Conservation (phyloP, 2,797 vertebrate species). For the Crocodylus rhombifer region DNA sequence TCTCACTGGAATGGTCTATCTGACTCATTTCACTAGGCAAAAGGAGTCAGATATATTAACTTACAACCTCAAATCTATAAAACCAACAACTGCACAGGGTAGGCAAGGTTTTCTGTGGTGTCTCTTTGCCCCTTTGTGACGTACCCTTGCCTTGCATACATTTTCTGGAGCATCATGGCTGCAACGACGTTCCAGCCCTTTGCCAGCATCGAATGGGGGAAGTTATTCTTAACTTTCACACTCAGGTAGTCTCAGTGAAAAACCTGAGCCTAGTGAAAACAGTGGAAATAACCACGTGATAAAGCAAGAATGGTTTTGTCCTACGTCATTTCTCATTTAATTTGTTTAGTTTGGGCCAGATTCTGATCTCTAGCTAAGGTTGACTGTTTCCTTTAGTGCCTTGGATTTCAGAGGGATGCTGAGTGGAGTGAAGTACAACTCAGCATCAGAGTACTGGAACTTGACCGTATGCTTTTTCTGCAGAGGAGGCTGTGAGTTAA, state of each 20-base stretch:
- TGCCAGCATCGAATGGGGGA: background rate
- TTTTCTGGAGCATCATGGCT: too few relatives aligned
- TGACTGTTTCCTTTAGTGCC: background rate
- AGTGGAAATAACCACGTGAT: background rate
- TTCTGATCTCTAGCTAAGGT: conserved; percentile 6
- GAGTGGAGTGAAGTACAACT: background rate
- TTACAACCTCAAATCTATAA: background rate
- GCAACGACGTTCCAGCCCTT: too few relatives aligned
- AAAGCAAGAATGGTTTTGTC: conserved; percentile 7
- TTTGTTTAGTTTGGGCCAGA: background rate
- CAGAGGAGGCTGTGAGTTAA: background rate
- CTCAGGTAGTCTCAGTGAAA: background rate
- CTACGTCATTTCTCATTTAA: background rate
- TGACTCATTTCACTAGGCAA: background rate
- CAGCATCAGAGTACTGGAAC: background rate
- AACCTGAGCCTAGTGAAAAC: background rate
- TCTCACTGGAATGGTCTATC: background rate
- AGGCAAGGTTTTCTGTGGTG: too few relatives aligned
- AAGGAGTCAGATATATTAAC: background rate
- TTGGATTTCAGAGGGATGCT: background rate
- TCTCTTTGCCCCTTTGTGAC: too few relatives aligned
- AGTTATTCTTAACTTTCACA: background rate
- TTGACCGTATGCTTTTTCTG: background rate
- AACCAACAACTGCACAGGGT: background rate
- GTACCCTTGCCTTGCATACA: too few relatives aligned